Base-by-base conservation (phyloP, 2,888 invertebrate species). In the Rhagonycha lutea region DNA sequence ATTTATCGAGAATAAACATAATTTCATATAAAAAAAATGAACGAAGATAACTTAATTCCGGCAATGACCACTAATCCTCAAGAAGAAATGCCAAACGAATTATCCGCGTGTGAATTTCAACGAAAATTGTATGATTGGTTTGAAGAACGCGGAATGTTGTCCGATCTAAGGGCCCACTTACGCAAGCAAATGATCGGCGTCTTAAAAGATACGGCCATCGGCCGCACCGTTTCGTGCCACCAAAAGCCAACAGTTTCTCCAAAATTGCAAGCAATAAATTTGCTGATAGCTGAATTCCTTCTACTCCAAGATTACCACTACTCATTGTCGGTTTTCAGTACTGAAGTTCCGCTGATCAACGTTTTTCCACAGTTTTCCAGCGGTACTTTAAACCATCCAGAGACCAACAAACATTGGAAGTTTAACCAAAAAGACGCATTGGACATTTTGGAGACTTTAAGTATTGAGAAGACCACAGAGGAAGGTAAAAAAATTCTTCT, bases 271-370 rank as follows among this genome's bases (percentile, higher is more conserved):
- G 91, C 91, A n/a, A 81, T 92, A 12, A 91, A 92, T 84, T 89
- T 92, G 69, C 85, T 92, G 26, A 87, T 92, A 65, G 91, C 90
- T 9, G 92, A 92, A 85, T 92, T 91, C 86, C 87, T 92, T 71
- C 81, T 92, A 60, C 86, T 88, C 70, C 86, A 91, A 88, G 88
- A 91, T 29, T 91, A 90, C 81, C 89, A 88, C 79, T 92, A 91
- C 82, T 89, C 90, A 4, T 84, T 92, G 2, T 92, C 92, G 1
- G 90, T 92, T 68, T 92, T 92, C 83, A 87, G 90, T 68, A 90
- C 91, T 4, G 92, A 92, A 86, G 91, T 92, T 72, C 91, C 90
- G 0, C 82, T 90, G 60, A 86, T 89, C 18, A 90, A 89, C 80
- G 89, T 89, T 87, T 86, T 90, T 76, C 90, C 90, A 81, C 87